These are phyloP conservation scores for Seriola quinqueradiata DNA, from an alignment of 2,113 vertebrate species.

Conservation along the genomic window DNA sequence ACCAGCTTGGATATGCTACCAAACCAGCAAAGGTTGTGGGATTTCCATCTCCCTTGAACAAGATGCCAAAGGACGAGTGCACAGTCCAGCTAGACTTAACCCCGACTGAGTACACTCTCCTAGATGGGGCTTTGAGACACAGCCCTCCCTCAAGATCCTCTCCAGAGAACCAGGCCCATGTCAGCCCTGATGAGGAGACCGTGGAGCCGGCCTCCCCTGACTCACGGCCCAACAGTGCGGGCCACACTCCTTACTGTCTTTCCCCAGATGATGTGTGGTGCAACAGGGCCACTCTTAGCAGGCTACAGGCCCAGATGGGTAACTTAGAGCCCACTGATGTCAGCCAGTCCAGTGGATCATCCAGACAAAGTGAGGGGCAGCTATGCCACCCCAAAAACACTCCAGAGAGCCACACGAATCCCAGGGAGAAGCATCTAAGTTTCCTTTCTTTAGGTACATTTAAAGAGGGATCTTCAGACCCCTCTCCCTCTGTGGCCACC, in stretches of 20 bases:
- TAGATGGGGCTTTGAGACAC: slow-evolving; percentile 77
- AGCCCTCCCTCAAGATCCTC: slow-evolving; percentile 73
- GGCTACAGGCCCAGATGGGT: slow-evolving; percentile 64
- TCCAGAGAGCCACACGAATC: slow-evolving; percentile 55
- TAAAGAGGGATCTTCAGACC: slow-evolving; percentile 85
- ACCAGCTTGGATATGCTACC: slow-evolving; percentile 33
- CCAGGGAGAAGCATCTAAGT: slow-evolving; percentile 86
- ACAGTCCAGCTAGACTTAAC: slow-evolving; percentile 87
- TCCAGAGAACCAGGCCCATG: slow-evolving; percentile 66
- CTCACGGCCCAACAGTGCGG: slow-evolving; percentile 84
- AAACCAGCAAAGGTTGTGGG: slow-evolving; percentile 81
- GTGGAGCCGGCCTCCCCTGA: slow-evolving; percentile 85
- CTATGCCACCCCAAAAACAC: slow-evolving; percentile 50
- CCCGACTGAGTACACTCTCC: slow-evolving; percentile 82
- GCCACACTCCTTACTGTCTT: slow-evolving; percentile 87
- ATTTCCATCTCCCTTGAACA: slow-evolving; percentile 83
- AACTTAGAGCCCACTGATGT: slow-evolving; percentile 46
- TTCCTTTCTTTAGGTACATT: slow-evolving; percentile 89
- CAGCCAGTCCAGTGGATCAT: slow-evolving; percentile 57
- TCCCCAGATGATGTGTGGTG: slow-evolving; percentile 82
- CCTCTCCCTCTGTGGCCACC: slow-evolving; percentile 86
- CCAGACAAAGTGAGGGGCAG: slow-evolving; percentile 63
- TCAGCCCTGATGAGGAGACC: slow-evolving; percentile 87
- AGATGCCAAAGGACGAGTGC: slow-evolving; percentile 83
- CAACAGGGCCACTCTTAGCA: slow-evolving; percentile 72